Evolutionary conservation across 2,113 vertebrate genomes (phyloP), one percentile per base, ranked within the genome.

Genomic region (Polypterus senegalus): DNA sequence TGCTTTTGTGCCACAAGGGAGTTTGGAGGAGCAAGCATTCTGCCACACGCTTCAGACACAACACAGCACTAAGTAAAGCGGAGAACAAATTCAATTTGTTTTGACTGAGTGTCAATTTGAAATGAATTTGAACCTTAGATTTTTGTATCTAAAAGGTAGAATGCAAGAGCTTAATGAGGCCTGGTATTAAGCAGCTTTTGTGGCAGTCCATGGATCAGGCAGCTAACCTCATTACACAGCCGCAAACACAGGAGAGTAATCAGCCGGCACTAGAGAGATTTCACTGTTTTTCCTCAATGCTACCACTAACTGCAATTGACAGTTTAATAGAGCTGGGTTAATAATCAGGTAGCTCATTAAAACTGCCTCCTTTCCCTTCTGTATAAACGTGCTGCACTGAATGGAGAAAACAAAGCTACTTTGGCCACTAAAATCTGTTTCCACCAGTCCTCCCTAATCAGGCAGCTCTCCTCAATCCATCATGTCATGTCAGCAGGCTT

Each of bases 241-340:
- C 51, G 10, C 7, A 10, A 52, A 52, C 51, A 52, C 3, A 52
- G 51, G 51, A 52, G 10, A 27, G 27, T 27, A 10, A 52, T 3
- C 51, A 10, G 51, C 4, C 51, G 51, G 7, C 10, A 10, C 10
- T 7, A 52, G 4, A 7, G 51, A 7, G 51, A 10, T 10, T 10
- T 10, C 10, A 10, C 51, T 52, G 51, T 52, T 52, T 10, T 52
- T 10, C 10, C 7, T 10, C 51, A 8, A 7, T 4, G 51, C 51
- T 8, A 7, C 10, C 49, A 7, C 51, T 52, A 52, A 52, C 51
- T 52, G 51, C 51, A 52, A 52, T 52, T 52, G 51, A 52, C 51
- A 52, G 51, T 52, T 52, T 52, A 52, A 52, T 52, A 52, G 51
- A 52, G 51, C 51, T 52, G 51, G 51, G 51, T 52, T 52, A 52